Percentiles rank a stretch among this genome's conserved stretches.
Conservation (phyloP, 2,888 invertebrate species). For the Drosophila suboccidentalis region DNA sequence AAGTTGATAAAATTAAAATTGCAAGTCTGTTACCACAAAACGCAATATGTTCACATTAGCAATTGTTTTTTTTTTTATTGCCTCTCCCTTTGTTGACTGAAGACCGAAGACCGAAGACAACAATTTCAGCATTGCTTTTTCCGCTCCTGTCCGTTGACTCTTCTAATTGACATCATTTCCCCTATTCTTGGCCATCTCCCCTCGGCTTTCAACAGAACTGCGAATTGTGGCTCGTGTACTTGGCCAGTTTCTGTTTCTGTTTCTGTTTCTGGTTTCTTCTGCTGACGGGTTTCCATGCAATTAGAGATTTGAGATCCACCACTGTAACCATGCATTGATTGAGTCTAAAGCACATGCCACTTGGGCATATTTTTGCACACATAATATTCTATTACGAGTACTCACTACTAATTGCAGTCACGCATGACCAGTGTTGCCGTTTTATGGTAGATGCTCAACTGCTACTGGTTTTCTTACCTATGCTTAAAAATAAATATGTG, state of each 20-base stretch:
- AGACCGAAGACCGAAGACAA: neutral
- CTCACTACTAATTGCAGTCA: slow-evolving; percentile 34
- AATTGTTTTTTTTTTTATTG: slow-evolving; percentile 21
- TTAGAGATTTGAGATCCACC: slow-evolving; percentile 33
- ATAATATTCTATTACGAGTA: slow-evolving; percentile 37
- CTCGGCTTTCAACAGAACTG: slow-evolving; percentile 33
- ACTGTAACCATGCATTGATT: slow-evolving; percentile 25
- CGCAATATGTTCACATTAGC: slow-evolving; percentile 32
- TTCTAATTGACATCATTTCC: slow-evolving; percentile 43
- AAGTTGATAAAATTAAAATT: slow-evolving; percentile 33
- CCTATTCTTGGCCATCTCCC: slow-evolving; percentile 28
- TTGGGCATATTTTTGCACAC: slow-evolving; percentile 41
- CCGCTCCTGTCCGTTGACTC: slow-evolving; percentile 41
- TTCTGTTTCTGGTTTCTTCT: neutral
- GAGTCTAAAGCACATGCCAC: slow-evolving; percentile 34
- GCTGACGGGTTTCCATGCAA: slow-evolving; percentile 26
- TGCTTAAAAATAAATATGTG: too few species aligned
- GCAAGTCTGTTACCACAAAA: slow-evolving; percentile 26
- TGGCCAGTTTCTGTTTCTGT: slow-evolving; percentile 11
- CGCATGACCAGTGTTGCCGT: slow-evolving; percentile 24
- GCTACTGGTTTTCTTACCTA: slow-evolving; percentile 6
- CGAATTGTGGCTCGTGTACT: slow-evolving; percentile 14
- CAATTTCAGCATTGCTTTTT: slow-evolving; percentile 11
- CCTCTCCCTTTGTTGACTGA: neutral
- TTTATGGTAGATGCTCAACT: neutral